Base-by-base conservation (phyloP, 2,113 vertebrate species). In the Aptenodytes patagonicus region DNA sequence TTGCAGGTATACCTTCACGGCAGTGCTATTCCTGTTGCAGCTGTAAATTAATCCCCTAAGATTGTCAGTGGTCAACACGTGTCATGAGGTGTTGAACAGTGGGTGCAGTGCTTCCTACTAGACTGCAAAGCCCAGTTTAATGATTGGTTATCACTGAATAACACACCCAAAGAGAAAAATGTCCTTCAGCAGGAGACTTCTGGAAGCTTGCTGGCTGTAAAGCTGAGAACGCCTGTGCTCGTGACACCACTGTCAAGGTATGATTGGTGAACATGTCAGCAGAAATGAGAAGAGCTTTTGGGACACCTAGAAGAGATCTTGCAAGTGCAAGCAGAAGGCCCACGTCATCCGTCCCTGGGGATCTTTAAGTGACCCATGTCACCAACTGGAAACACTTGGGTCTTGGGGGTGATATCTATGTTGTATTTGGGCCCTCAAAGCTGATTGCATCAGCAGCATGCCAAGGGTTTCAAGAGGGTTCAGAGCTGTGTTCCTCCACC, bases 361-460 rank as follows among this genome's bases (percentile, higher is more conserved):
- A 9, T 19, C 6, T 49, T 14, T 21, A 8, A 7, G 19, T 57
- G 18, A 51, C 20, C 20, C 1, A 1, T 34, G 69, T 24, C 46
- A 34, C 25, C 12, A 4, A 0, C 0, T 11, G 29, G 51, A 32
- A 34, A 21, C 5, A 1, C 12, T 49, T 1, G 2, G 21, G 8
- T 20, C 14, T n/a, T 28, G 17, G 31, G 3, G 13, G 14, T 34
- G 57, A 31, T 51, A 2, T 7, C 12, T 21, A 7, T 54, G 16
- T 4, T 40, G 36, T 7, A 18, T 3, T 46, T 76, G 58, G 13
- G 15, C 22, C 16, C 46, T 66, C 24, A 40, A 36, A 65, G 34
- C 21, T 60, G 19, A 31, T 7, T 29, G 21, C 12, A 8, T 25
- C 7, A 57, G 32, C 38, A 65, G 38, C 0, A 0, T 38, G 46